A percentile compares a stretch with the other conserved stretches of the same genome.
Conservation (phyloP, 2,797 vertebrate species). For the Onychomys torridus region DNA sequence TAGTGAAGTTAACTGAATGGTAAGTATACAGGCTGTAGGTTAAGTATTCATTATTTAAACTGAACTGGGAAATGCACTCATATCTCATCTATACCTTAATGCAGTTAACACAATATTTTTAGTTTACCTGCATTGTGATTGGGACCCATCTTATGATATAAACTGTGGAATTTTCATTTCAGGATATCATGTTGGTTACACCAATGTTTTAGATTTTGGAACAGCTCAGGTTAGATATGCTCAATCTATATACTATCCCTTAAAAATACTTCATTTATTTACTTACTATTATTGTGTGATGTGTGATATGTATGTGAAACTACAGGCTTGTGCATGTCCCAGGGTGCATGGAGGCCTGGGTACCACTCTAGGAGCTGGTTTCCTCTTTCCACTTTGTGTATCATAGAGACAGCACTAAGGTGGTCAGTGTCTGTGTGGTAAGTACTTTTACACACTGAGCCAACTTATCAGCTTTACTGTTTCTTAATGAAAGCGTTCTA, state of each 20-base stretch:
- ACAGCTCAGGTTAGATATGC: background rate
- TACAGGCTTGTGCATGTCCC: too few relatives aligned
- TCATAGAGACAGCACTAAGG: background rate
- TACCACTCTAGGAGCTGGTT: background rate
- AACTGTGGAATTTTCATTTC: background rate
- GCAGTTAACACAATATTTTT: background rate
- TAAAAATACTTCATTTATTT: background rate
- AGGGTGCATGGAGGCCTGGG: background rate
- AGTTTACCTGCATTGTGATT: background rate
- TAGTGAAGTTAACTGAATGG: background rate
- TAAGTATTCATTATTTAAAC: background rate
- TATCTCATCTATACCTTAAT: background rate
- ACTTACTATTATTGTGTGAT: background rate
- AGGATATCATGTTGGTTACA: background rate
- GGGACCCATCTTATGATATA: background rate
- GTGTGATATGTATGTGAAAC: background rate
- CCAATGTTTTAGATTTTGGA: background rate
- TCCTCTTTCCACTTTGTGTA: background rate
- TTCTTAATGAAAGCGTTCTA: background rate
- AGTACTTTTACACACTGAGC: background rate
- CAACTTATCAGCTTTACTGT: background rate
- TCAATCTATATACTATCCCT: background rate
- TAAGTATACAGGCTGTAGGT: background rate
- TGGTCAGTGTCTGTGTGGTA: background rate
- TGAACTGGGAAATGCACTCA: background rate